A percentile compares a stretch with the other conserved stretches of the same genome.
Evolutionary conservation across 2,113 vertebrate species (phyloP).

Genomic region (Rhineura floridana): DNA sequence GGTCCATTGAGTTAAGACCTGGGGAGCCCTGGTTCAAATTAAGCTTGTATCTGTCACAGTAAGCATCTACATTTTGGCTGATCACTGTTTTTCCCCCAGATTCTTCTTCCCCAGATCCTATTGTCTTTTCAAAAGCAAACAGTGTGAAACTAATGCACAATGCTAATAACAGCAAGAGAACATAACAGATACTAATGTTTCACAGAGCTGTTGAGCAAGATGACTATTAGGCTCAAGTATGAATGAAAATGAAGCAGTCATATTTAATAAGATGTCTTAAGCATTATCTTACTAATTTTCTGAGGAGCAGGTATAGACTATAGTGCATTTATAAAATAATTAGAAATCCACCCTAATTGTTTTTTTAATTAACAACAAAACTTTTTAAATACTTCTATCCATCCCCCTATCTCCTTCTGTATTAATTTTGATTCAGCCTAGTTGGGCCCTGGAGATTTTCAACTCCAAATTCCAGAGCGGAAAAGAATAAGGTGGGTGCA

Average conservation of each 20-base stretch:
- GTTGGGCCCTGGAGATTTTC: slow-evolving; percentile 57
- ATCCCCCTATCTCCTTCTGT: slow-evolving; percentile 60
- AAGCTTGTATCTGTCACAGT: slow-evolving; percentile 9
- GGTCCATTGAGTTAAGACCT: neutral
- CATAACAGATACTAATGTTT: slow-evolving; percentile 61
- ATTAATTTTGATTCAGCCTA: slow-evolving; percentile 69
- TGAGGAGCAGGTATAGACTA: slow-evolving; percentile 61
- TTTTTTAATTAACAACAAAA: slow-evolving; percentile 79
- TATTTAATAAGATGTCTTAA: slow-evolving; percentile 70
- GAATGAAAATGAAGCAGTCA: slow-evolving; percentile 62
- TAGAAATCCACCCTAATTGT: slow-evolving; percentile 71
- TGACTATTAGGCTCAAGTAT: slow-evolving; percentile 62
- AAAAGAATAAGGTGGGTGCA: slow-evolving; percentile 23
- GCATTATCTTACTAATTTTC: slow-evolving; percentile 70
- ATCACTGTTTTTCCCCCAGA: slow-evolving; percentile 2
- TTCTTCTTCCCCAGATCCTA: neutral
- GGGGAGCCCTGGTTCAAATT: neutral
- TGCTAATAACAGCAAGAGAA: slow-evolving; percentile 55
- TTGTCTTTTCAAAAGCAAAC: slow-evolving; percentile 36
- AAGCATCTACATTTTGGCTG: slow-evolving; percentile 16
- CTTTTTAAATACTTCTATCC: slow-evolving; percentile 50
- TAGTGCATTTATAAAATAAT: slow-evolving; percentile 72
- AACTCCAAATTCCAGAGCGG: slow-evolving; percentile 34
- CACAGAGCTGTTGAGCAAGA: slow-evolving; percentile 56
- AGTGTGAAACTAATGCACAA: slow-evolving; percentile 43